Evolutionary conservation across 2,113 vertebrate species (phyloP), one percentile per base, ranked within the genome.

Genomic region (Xenotilapia caudafasciata): DNA sequence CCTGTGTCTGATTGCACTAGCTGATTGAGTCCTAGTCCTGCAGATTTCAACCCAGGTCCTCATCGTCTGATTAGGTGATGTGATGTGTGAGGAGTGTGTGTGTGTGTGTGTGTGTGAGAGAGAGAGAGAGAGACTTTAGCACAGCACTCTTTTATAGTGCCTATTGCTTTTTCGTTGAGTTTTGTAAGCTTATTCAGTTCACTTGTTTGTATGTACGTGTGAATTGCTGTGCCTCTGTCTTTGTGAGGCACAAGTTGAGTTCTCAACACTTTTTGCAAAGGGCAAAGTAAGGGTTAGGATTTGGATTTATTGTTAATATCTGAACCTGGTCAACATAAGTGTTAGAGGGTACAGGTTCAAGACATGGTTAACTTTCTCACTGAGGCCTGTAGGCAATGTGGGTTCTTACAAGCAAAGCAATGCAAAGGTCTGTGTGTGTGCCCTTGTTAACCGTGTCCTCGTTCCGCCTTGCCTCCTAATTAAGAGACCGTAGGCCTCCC

Each of bases 401-500:
- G 33, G 51, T 90, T 86, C 88, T 91, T 82, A 70, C 42, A 82
- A 87, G 68, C 81, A 86, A 92, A 87, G 38, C 65, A 70, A 79
- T 86, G 80, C 56, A 68, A 90, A 86, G 15, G 80, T 82, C 49
- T 90, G 62, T 83, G 54, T 92, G 88, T 86, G 68, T 65, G 91
- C 90, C 91, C 94, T 94, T 92, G 93, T 93, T 94, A 95, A 91
- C 90, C 35, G 85, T 94, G 92, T 91, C 94, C 94, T 94, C 90
- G 85, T 95, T 96, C 92, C 80, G 75, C 92, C 84, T 90, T 92
- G 92, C 88, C 93, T 94, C 92, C 93, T 96, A 96, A 96, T 95
- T 95, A 96, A 95, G 92, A 91, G 92, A 86, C 92, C 83, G 35
- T 86, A 83, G 93, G 91, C 92, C 92, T 93, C 85, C 68, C 83